Base-by-base conservation (phyloP, 2,113 vertebrate species). In the Thymallus thymallus region DNA sequence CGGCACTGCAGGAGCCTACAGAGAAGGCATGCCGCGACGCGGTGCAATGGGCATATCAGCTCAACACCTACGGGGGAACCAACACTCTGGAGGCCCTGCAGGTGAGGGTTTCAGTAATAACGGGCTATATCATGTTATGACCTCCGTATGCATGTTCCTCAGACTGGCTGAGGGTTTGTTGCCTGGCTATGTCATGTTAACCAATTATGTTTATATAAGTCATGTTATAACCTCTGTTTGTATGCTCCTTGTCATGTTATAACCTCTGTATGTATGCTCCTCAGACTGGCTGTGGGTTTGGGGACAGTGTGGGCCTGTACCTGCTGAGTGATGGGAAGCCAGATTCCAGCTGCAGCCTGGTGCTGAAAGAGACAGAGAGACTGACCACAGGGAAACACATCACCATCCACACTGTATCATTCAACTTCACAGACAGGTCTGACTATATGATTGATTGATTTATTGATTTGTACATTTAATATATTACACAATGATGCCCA, bases 271-370 rank as follows among this genome's bases (percentile, higher is more conserved):
- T 71, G 68, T 55, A 23, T 67, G 20, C 22, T 84, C 89, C 86
- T 69, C 90, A 96, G 95, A 90, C 87, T 60, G 92, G 87, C 6
- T 85, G 94, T 78, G 55, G 76, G 73, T 90, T 94, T 45, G 86
- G 65, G 0, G 87, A 84, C 10, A 62, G 88, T 1, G 82, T 94
- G 73, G 94, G 89, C 29, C 23, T 95, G 3, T 96, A 96, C 67
- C 74, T 96, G 56, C 76, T 96, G 81, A 94, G 93, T 0, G 94
- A 95, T 0, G 94, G 95, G 68, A 94, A 92, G 80, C 90, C 93
- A 1, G 92, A 95, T 79, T 91, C 88, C 26, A 96, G 93, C 73
- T 92, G 90, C 83, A 90, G 72, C 77, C 79, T 92, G 5, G 77
- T 95, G 64, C 89, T 95, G 46, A 82, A 78, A 26, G 90, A 93